A percentile compares a stretch with the other conserved stretches of the same genome.
These are phyloP conservation scores for Perca schrenkii DNA, from an alignment of 2,113 vertebrate species.

Conservation along the genomic window DNA sequence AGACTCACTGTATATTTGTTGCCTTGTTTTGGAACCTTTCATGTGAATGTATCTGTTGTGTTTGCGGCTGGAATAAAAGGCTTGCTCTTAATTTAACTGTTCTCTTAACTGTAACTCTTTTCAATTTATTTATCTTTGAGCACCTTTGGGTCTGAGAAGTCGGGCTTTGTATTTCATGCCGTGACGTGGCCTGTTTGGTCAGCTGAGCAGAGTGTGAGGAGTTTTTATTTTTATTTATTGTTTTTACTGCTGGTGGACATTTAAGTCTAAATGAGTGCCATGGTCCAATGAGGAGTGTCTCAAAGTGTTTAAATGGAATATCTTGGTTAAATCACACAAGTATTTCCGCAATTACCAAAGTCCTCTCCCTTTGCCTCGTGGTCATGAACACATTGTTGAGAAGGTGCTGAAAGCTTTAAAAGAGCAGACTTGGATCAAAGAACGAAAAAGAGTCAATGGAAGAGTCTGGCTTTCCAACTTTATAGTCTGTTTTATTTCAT, in stretches of 20 bases:
- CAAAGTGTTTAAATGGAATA: slow-evolving; percentile 51
- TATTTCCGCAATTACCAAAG: slow-evolving; percentile 57
- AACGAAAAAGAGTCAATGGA: slow-evolving; percentile 11
- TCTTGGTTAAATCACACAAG: slow-evolving; percentile 56
- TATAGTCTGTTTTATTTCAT: slow-evolving; percentile 48
- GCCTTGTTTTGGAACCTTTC: slow-evolving; percentile 64
- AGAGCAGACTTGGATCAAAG: slow-evolving; percentile 25
- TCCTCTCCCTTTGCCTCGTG: slow-evolving; percentile 52
- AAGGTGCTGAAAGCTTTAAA: slow-evolving; percentile 30
- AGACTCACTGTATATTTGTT: slow-evolving; percentile 44
- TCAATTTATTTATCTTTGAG: slow-evolving; percentile 21
- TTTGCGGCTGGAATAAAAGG: slow-evolving; percentile 74
- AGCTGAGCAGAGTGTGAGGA: background rate
- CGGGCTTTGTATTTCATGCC: background rate
- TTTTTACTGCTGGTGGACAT: slow-evolving; percentile 12
- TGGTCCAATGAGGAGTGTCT: slow-evolving; percentile 33
- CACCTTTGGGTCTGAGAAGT: background rate
- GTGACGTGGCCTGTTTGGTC: background rate
- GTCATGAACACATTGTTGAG: slow-evolving; percentile 34
- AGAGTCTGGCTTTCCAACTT: slow-evolving; percentile 1
- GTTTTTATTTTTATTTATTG: background rate
- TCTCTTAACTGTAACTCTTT: background rate
- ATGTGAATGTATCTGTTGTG: slow-evolving; percentile 63
- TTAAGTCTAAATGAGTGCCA: slow-evolving; percentile 41
- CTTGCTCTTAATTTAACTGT: slow-evolving; percentile 37